A percentile compares a stretch with the other conserved stretches of the same genome.
phyloP scores from a whole-genome alignment of 2,888 invertebrate genomes.

The Gerris lacustris region DNA sequence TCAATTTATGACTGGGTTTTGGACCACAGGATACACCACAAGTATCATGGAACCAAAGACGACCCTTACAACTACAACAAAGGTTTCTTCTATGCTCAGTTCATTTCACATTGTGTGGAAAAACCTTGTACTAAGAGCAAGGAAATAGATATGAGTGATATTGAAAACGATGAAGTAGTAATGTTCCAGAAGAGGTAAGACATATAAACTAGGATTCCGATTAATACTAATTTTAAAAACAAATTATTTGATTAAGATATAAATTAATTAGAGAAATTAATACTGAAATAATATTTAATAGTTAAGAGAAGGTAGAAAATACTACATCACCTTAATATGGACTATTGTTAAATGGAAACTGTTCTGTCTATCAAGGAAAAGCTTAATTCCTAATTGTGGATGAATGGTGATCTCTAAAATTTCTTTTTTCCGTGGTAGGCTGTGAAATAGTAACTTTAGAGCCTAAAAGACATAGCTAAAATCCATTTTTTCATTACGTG shows the following conservation, averaged over 20 bases:
- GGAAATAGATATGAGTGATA: constrained; percentile 64
- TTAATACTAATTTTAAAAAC: background rate
- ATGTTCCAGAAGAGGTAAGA: constrained; percentile 68
- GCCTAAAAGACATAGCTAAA: too few relatives aligned
- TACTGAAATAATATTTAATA: too few relatives aligned
- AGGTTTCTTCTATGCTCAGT: constrained; percentile 71
- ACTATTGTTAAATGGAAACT: too few relatives aligned
- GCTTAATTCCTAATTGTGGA: too few relatives aligned
- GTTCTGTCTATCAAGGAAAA: too few relatives aligned
- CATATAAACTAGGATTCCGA: background rate
- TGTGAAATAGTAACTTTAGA: too few relatives aligned
- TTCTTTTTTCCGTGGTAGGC: too few relatives aligned
- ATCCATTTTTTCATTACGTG: too few relatives aligned
- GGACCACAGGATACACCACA: constrained; percentile 69
- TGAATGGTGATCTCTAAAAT: too few relatives aligned
- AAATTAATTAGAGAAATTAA: too few relatives aligned
- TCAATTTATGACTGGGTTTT: constrained; percentile 73
- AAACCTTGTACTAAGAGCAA: constrained; percentile 36
- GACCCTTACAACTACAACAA: constrained; percentile 69
- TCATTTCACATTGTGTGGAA: constrained; percentile 55
- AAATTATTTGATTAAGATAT: background rate
- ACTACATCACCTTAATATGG: too few relatives aligned
- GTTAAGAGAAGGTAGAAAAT: too few relatives aligned
- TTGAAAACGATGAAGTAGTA: constrained; percentile 61
- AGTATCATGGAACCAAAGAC: constrained; percentile 63